Evolutionary conservation across 2,888 invertebrate genomes (phyloP), one percentile per base, ranked within the genome.

Genomic region (Tromatobia lineatoria): DNA sequence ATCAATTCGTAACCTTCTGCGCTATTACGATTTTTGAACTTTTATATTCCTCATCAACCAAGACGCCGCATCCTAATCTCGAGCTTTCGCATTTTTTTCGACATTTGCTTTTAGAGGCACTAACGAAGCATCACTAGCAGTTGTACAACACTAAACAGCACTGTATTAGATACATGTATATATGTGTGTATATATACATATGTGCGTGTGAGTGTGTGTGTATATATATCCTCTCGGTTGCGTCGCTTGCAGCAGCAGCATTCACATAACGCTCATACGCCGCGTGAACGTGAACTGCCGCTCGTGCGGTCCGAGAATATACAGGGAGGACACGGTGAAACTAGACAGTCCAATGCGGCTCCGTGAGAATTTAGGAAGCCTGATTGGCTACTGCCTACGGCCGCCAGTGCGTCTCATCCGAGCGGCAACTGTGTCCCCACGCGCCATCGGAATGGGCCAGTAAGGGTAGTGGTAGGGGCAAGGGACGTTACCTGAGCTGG

Each of bases 261-360:
- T 4, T 59, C 13, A n/a, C 78, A 76, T 47, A 80, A 78, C 77
- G 84, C 79, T 71, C 70, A 74, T 78, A 45, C 83, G 82, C 80
- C 83, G 85, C 82, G 74, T 80, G 82, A 86, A 79, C 84, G 83
- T 86, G 74, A 76, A 85, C 86, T 82, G 83, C 74, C 47, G 67
- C 74, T 83, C 70, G 77, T 78, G 70, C 81, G 77, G 74, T 81
- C 75, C 79, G 82, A 84, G 75, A 82, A 82, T 80, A 86, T 84
- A n/a, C n/a, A n/a, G n/a, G n/a, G n/a, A n/a, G n/a, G n/a, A n/a
- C n/a, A n/a, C n/a, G n/a, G n/a, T n/a, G n/a, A n/a, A n/a, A n/a
- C n/a, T n/a, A n/a, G n/a, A n/a, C n/a, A n/a, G n/a, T n/a, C n/a
- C n/a, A n/a, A n/a, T n/a, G n/a, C n/a, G n/a, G n/a, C n/a, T n/a